Evolutionary conservation across 53 echinoderm and acorn worm species (phyloP).

Genomic region (Stichopus horrens): DNA sequence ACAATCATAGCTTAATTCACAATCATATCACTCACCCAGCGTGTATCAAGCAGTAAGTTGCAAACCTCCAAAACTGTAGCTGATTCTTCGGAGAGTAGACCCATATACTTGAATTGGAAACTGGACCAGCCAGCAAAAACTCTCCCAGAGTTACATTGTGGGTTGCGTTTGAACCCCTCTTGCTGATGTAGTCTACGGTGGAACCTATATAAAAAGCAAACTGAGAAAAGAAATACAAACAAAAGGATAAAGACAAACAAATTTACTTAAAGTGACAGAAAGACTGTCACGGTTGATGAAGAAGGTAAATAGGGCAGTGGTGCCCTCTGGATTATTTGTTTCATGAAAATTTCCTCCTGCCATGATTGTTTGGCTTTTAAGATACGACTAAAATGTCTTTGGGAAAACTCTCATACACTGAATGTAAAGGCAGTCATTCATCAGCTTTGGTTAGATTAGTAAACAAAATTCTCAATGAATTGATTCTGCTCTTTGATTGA

Average conservation of each 20-base stretch:
- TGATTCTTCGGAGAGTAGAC: constrained; percentile 72
- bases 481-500: no score
- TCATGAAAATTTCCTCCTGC: no score
- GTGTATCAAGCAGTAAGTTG: constrained; percentile 86
- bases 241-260: neutral
- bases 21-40: constrained; percentile 68
- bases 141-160: constrained; percentile 55
- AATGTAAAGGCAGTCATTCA: no score
- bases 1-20: neutral
- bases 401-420: no score
- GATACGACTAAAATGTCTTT: no score
- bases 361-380: no score
- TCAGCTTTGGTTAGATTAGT: no score
- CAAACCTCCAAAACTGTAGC: constrained; percentile 90
- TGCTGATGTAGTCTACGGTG: constrained; percentile 52
- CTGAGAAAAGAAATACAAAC: constrained; percentile 51
- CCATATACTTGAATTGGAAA: constrained; percentile 67
- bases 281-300: no score
- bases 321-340: no score
- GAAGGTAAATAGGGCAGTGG: no score
- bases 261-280: no score
- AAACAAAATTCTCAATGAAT: no score
- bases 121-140: constrained; percentile 76
- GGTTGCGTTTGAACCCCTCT: constrained; percentile 38
- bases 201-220: constrained; percentile 90